Evolutionary conservation across 2,113 vertebrate genomes (phyloP).

Genomic region (Mellivora capensis): DNA sequence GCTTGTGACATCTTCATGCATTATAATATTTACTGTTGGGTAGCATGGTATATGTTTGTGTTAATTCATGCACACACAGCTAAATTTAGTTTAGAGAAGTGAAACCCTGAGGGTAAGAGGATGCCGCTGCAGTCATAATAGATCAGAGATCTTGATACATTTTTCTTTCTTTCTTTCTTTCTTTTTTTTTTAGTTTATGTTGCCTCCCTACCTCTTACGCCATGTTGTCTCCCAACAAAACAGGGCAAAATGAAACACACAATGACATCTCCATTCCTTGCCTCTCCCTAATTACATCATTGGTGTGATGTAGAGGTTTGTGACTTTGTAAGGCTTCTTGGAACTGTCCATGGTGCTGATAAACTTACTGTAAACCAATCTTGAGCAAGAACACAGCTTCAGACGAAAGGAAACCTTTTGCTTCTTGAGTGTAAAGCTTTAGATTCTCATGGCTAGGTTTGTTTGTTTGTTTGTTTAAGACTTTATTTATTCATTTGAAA

Average conservation of each 20-base stretch:
- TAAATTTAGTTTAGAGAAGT: slow-evolving; percentile 22
- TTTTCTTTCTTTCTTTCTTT: background rate
- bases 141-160: background rate
- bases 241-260: background rate
- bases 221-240: background rate
- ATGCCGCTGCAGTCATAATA: background rate
- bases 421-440: background rate
- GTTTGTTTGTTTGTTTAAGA: too few relatives aligned
- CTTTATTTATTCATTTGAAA: too few relatives aligned
- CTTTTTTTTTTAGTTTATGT: background rate
- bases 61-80: background rate
- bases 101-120: background rate
- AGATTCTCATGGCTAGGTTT: background rate
- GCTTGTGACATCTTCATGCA: background rate
- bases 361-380: background rate
- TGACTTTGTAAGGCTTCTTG: background rate
- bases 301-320: background rate
- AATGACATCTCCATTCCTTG: background rate
- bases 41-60: background rate
- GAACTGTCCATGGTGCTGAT: slow-evolving; percentile 49
- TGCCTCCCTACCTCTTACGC: background rate
- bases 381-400: background rate
- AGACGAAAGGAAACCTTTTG: background rate
- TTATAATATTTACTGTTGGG: background rate
- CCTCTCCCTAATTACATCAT: background rate